A percentile compares a stretch with the other conserved stretches of the same genome.
phyloP scores from a whole-genome alignment of 2,113 vertebrate genomes.

The Scopus umbretta region DNA sequence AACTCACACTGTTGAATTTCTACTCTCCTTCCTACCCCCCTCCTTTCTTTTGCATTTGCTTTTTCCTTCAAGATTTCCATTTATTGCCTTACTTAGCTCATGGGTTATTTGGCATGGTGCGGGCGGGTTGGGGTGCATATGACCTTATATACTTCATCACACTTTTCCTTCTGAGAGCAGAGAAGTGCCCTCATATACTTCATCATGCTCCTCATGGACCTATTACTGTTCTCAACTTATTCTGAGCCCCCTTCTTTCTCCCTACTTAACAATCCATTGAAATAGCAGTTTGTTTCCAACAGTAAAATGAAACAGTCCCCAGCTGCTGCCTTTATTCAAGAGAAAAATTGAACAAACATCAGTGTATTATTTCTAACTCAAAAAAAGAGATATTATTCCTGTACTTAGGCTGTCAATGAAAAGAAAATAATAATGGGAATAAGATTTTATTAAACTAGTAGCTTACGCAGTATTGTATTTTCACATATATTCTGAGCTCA shows the following conservation, averaged over 20 bases:
- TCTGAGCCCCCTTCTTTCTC: not conserved
- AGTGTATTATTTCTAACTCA: not conserved
- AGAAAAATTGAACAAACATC: not conserved
- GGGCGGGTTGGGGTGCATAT: too few species aligned
- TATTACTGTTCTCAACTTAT: not conserved
- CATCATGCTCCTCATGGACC: not conserved
- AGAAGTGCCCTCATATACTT: not conserved
- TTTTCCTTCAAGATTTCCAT: not conserved
- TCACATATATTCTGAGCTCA: not conserved
- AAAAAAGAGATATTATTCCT: not conserved
- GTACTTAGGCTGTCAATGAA: not conserved
- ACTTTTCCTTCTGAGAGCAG: not conserved
- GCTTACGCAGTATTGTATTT: not conserved
- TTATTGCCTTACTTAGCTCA: not conserved
- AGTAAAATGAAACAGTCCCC: not conserved
- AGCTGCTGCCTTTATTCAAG: not conserved
- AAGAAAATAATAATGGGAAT: not conserved
- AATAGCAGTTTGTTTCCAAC: not conserved
- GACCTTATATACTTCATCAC: not conserved
- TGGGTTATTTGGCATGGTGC: not conserved
- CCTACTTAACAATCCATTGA: not conserved
- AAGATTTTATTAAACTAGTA: not conserved
- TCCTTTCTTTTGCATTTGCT: too few species aligned
- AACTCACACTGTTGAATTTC: not conserved
- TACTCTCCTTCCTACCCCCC: accelerated